Evolutionary conservation across 64 coral and sea anemone genomes (phyloP), one percentile per base, ranked within the genome.

Genomic region (Stichodactyla mertensii): DNA sequence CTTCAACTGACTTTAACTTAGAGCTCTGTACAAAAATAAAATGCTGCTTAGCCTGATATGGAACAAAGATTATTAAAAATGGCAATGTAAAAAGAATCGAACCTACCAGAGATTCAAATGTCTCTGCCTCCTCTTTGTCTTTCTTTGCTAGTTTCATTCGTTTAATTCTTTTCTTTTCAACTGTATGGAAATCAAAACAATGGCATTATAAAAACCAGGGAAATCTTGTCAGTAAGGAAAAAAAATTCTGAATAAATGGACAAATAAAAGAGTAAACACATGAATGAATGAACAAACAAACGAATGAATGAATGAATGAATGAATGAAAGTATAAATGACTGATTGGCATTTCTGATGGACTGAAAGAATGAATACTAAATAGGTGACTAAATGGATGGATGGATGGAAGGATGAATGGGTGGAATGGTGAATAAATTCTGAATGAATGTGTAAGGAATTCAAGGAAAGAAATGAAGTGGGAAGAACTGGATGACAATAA

Each of bases 91-190:
- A 53, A n/a, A 54, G 16, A 55, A 54, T 71, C 67, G 0, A 71
- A 85, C 85, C 62, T 64, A 94, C 92, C 78, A 94, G 90, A 62
- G 88, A 55, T 66, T 94, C 92, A 94, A 87, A 90, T 5, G 92
- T 94, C 77, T 94, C 88, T 16, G 59, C 70, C 57, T 86, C 74
- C 54, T 88, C 79, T 58, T 87, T 59, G 66, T 94, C 88, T 84
- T 88, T 94, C 60, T 88, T 88, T 55, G 80, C 88, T 18, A 66
- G 74, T 36, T 86, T 86, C 92, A 94, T 94, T 71, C 92, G 87
- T 52, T 94, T 89, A 5, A 88, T 64, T 64, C 92, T 94, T 71
- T 94, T 94, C 57, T 87, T 90, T n/a, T 94, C 92, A 88, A 94
- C 92, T 94, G 87, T 16, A 13, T 16, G 16, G 28, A 36, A 91